Percentiles rank a stretch among this genome's conserved stretches.
Conservation (phyloP, 2,113 vertebrate species). For the Trogon melanurus region DNA sequence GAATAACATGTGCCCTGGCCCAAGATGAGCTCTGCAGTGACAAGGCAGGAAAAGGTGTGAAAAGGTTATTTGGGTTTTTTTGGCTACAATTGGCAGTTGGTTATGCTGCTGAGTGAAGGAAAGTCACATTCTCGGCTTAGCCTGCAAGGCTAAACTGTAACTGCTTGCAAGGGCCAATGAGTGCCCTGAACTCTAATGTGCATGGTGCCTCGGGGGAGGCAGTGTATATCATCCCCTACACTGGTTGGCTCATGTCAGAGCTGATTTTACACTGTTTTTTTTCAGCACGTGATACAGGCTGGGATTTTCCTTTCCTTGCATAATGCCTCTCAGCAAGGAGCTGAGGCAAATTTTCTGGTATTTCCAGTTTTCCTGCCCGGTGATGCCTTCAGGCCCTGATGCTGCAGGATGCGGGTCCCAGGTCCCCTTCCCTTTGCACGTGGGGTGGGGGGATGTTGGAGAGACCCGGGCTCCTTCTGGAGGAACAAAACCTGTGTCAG, state of each 20-base stretch:
- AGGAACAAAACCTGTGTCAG: neutral
- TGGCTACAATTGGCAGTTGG: neutral
- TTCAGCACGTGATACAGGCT: neutral
- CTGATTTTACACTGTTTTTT: conserved; percentile 17
- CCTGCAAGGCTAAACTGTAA: neutral
- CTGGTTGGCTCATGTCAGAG: neutral
- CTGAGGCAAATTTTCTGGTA: conserved; percentile 50
- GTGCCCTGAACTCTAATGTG: neutral
- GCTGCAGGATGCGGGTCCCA: accelerated
- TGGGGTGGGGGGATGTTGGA: neutral
- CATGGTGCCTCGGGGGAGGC: neutral
- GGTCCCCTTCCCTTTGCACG: neutral
- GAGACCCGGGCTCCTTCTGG: neutral
- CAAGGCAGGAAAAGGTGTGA: neutral
- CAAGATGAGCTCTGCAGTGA: neutral
- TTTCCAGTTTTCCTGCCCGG: conserved; percentile 51
- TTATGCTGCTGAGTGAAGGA: neutral
- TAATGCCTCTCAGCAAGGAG: neutral
- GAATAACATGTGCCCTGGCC: neutral
- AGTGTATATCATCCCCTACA: neutral
- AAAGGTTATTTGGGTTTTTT: neutral
- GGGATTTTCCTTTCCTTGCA: conserved; percentile 14
- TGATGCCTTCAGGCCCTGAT: neutral
- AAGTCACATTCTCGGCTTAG: neutral
- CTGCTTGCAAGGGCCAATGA: neutral